phyloP scores from a whole-genome alignment of 1,140 invertebrate genomes.

The Paralvinella palmiformis region DNA sequence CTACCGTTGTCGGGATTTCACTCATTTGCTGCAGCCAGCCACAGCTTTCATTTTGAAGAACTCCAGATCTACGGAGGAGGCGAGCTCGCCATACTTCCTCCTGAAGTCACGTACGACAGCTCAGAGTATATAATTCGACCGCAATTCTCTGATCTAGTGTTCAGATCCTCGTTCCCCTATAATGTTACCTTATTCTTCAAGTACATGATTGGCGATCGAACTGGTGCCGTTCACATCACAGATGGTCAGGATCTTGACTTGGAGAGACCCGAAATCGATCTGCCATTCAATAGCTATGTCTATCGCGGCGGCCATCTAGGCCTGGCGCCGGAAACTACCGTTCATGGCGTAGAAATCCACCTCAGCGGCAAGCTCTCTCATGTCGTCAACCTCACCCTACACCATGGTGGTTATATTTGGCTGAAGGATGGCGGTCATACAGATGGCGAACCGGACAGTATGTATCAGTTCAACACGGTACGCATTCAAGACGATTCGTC shows the following conservation, averaged over 20 bases:
- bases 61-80: slow-evolving; percentile 38
- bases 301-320: slow-evolving; percentile 30
- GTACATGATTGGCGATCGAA: slow-evolving; percentile 39
- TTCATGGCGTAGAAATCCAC: slow-evolving; percentile 39
- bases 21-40: slow-evolving; percentile 23
- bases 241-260: slow-evolving; percentile 30
- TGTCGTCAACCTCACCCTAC: slow-evolving; percentile 31
- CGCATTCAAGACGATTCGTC: slow-evolving; percentile 31
- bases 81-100: slow-evolving; percentile 29
- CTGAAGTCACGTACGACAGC: slow-evolving; percentile 9
- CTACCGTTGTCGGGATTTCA: slow-evolving; percentile 31
- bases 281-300: slow-evolving; percentile 33
- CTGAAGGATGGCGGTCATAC: slow-evolving; percentile 34
- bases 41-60: slow-evolving; percentile 32
- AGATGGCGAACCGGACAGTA: slow-evolving; percentile 20
- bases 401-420: slow-evolving; percentile 37
- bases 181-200: slow-evolving; percentile 35
- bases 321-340: slow-evolving; percentile 31
- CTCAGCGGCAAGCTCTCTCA: slow-evolving; percentile 32
- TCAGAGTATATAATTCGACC: not conserved
- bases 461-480: slow-evolving; percentile 28
- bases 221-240: slow-evolving; percentile 31
- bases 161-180: slow-evolving; percentile 11
- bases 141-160: not conserved
- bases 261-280: slow-evolving; percentile 30